Evolutionary conservation across 1,140 invertebrate species (phyloP), one percentile per base, ranked within the genome.

Genomic region (Andricus grossulariae): DNA sequence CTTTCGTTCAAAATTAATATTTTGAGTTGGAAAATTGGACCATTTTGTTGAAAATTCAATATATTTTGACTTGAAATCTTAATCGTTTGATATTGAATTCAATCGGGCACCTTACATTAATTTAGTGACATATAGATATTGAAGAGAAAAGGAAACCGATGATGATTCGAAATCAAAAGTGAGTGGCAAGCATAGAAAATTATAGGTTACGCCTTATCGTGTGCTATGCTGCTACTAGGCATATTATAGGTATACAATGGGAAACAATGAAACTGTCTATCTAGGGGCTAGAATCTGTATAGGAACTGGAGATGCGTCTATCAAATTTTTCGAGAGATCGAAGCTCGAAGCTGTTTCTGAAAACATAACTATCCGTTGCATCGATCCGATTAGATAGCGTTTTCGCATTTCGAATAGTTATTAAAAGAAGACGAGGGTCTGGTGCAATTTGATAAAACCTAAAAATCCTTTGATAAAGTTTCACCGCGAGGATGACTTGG

Each of bases 351-450:
- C 39, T 45, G 8, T 45, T 45, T 45, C 32, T 66, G 32, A 66
- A 66, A 66, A 66, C 60, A 66, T 66, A 66, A 66, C 60, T 66
- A 66, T 66, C 60, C 45, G 60, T 66, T 66, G 32, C 32, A 66
- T 66, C 32, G 60, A 54, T 54, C 18, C 52, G 52, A 66, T 45
- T 45, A 45, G 39, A 45, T 66, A 66, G 21, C 16, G 45, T 66
- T 66, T 66, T 66, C 39, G 60, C 60, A 66, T 45, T 66, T 66
- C 39, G 60, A 66, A 25, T 66, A n/a, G 25, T 66, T 66, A 66
- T 66, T 66, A 66, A 66, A 66, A 66, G 60, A 45, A 66, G 60
- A 66, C 60, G 25, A 66, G 60, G 60, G 60, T 66, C 25, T 13
- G n/a, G 21, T 66, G 57, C 45, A 66, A 66, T 66, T 66, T 66